phyloP scores from a whole-genome alignment of 2,888 invertebrate genomes.

The Drymonia ruficornis region DNA sequence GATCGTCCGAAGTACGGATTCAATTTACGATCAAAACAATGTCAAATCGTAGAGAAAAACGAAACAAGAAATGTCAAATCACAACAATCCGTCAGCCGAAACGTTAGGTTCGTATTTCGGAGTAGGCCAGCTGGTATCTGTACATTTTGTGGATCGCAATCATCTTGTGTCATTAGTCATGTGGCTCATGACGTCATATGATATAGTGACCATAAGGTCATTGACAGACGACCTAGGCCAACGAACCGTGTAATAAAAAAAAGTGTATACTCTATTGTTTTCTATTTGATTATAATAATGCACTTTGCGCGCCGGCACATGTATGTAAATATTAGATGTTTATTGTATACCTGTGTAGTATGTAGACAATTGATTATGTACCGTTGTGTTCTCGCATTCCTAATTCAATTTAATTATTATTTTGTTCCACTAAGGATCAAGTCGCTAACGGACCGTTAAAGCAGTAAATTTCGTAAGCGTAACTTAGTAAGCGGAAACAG shows the following conservation, averaged over 20 bases:
- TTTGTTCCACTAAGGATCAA: neutral
- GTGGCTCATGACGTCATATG: neutral
- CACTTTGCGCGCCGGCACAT: slow-evolving; percentile 9
- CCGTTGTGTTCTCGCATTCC: neutral
- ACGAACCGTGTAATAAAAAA: slow-evolving; percentile 37
- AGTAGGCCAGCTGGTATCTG: no score
- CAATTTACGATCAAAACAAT: no score
- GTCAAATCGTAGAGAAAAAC: no score
- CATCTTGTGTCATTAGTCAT: no score
- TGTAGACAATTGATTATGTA: neutral
- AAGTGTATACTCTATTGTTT: slow-evolving; percentile 37
- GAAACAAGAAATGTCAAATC: no score
- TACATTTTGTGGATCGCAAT: no score
- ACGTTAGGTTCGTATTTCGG: no score
- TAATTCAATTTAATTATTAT: neutral
- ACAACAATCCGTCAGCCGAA: no score
- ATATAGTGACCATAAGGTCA: slow-evolving; percentile 28
- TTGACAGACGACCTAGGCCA: slow-evolving; percentile 29
- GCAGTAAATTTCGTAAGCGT: no score
- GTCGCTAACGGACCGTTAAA: no score
- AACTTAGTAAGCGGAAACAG: no score
- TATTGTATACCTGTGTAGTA: neutral
- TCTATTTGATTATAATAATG: slow-evolving; percentile 41
- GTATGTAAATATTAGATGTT: slow-evolving; percentile 3
- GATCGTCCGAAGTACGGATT: no score